Evolutionary conservation across 2,113 vertebrate species (phyloP), one percentile per base, ranked within the genome.

Genomic region (Anolis carolinensis): DNA sequence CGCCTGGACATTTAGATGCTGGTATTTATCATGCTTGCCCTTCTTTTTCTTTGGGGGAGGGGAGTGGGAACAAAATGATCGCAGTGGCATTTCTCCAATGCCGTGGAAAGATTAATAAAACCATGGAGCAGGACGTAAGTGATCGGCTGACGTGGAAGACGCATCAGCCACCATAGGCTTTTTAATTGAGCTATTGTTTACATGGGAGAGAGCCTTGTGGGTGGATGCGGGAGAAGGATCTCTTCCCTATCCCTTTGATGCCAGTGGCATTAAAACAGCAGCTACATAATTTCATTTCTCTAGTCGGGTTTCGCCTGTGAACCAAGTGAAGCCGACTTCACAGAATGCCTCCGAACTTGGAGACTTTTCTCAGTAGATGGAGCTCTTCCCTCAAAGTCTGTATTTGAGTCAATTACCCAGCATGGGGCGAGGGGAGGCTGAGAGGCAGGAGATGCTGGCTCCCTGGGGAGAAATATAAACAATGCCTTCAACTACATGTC

Each of bases 361-460:
- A 65, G 18, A 87, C 87, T 65, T 86, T n/a, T 27, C 23, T 86
- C 94, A 90, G 85, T 68, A 94, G 93, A 90, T 94, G 92, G 93
- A 91, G 91, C 68, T 89, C 89, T 95, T 91, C 62, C 73, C 85
- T 90, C 85, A 91, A 70, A 68, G 62, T 85, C 86, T 70, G 86
- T 50, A 62, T 73, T 39, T 50, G 63, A 55, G 23, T 87, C 72
- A 34, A 32, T 86, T 79, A 34, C 52, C 62, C 68, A 9, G 34
- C 11, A 11, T 89, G 87, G 80, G 81, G 71, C 23, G 74, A 32
- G 20, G 77, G 67, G 36, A 50, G 32, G 6, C 1, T 21, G 74
- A 75, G 67, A 59, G 73, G 79, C 79, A 39, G 65, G 79, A 81
- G 71, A 75, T 67, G 55, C 3, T 83, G 36, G 10, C 71, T 72